Percentiles rank a stretch among this genome's conserved stretches.
Conservation (phyloP, 2,797 vertebrate species). For the Bovichtus diacanthus region DNA sequence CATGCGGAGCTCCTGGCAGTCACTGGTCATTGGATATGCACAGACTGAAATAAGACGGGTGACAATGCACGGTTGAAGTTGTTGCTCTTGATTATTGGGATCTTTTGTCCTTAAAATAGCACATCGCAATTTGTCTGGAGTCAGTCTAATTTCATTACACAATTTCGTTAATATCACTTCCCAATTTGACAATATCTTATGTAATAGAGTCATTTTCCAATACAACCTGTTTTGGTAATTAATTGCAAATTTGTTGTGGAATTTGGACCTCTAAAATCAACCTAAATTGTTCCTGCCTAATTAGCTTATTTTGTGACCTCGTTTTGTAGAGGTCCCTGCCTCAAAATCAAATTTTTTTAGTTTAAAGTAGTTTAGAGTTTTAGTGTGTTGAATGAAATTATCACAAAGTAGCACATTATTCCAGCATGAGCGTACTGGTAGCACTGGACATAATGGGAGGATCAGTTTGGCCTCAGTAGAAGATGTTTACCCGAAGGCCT, state of each 20-base stretch:
- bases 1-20: not conserved
- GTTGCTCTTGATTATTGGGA: not conserved
- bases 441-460: not conserved
- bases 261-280: not conserved
- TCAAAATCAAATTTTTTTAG: not conserved
- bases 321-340: not conserved
- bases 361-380: no score
- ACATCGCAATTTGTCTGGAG: not conserved
- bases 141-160: not conserved
- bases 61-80: not conserved
- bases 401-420: conserved; percentile 1
- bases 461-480: not conserved
- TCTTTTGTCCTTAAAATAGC: not conserved
- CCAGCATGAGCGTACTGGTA: not conserved
- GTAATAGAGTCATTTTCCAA: not conserved
- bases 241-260: conserved; percentile 6
- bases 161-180: not conserved
- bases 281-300: not conserved
- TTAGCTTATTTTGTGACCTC: not conserved
- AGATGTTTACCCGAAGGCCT: not conserved
- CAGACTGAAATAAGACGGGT: not conserved
- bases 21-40: conserved; percentile 19
- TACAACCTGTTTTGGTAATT: conserved; percentile 3
- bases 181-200: not conserved
- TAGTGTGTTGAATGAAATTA: not conserved